Percentiles rank a stretch among this genome's conserved stretches.
These are phyloP conservation scores for Lasioglossum calceatum DNA, from an alignment of 2,888 invertebrate species.

Conservation along the genomic window DNA sequence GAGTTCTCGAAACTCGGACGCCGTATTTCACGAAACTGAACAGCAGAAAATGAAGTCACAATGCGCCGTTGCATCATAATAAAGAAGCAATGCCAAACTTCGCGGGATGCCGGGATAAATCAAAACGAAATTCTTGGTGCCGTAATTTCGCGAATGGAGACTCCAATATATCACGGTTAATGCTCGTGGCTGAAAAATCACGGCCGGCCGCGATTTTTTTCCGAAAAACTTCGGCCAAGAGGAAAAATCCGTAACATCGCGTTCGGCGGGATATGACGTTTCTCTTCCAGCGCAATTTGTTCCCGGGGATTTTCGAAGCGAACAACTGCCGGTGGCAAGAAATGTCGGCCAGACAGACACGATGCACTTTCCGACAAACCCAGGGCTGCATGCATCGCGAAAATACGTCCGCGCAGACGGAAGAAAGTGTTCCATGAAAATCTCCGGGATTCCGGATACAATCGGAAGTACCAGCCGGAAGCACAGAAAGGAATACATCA, in stretches of 20 bases:
- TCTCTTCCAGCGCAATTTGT: conserved; percentile 50
- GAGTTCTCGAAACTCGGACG: background rate
- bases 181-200: background rate
- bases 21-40: background rate
- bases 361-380: conserved; percentile 56
- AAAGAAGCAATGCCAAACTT: background rate
- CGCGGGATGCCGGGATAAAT: background rate
- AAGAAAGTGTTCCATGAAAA: conserved; percentile 59
- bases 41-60: background rate
- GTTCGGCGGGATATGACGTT: conserved; percentile 55
- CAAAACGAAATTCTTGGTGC: background rate
- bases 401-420: conserved; percentile 54
- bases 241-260: conserved; percentile 45
- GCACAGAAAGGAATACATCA: conserved; percentile 64
- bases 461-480: conserved; percentile 58
- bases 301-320: conserved; percentile 57
- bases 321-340: conserved; percentile 60
- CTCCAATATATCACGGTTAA: background rate
- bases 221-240: background rate
- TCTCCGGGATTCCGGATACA: conserved; percentile 51
- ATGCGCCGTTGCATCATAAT: background rate
- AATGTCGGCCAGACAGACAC: conserved; percentile 40
- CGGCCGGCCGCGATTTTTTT: background rate
- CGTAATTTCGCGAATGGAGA: background rate
- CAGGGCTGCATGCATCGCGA: conserved; percentile 47